These are phyloP conservation scores for Neotoxoptera formosana DNA, from an alignment of 1,140 invertebrate genomes.

Conservation along the genomic window DNA sequence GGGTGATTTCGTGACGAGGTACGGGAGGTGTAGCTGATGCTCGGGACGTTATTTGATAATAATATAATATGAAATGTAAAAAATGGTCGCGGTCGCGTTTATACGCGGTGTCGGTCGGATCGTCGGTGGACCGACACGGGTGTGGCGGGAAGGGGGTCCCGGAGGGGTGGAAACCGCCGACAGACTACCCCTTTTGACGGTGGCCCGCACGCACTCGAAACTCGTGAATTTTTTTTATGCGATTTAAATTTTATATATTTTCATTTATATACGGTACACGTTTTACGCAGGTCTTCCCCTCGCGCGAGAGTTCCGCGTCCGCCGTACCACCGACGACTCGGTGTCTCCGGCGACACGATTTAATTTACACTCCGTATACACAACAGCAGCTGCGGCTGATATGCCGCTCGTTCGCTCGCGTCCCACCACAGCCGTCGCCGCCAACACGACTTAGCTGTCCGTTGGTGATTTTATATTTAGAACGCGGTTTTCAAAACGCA, in stretches of 20 bases:
- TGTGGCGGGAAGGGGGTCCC: background rate
- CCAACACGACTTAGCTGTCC: conserved; percentile 10
- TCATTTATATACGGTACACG: background rate
- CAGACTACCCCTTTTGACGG: no score
- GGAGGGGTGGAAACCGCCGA: background rate
- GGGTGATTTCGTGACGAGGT: background rate
- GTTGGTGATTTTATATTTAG: conserved; percentile 54
- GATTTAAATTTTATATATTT: conserved; percentile 4
- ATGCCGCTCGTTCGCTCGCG: background rate
- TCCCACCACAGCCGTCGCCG: background rate
- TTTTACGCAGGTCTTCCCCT: conserved; percentile 2
- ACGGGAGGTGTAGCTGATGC: background rate
- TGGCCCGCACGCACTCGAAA: background rate
- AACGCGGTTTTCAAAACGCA: conserved; percentile 52
- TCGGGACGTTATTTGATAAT: background rate
- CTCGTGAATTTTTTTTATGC: background rate
- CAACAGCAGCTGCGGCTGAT: background rate
- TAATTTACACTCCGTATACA: background rate
- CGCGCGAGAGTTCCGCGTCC: background rate
- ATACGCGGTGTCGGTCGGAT: background rate
- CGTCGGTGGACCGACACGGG: background rate
- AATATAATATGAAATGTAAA: background rate
- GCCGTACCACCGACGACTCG: background rate
- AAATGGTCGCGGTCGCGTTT: background rate
- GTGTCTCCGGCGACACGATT: background rate